Conservation (phyloP, 1,140 invertebrate species). For the Musca domestica region DNA sequence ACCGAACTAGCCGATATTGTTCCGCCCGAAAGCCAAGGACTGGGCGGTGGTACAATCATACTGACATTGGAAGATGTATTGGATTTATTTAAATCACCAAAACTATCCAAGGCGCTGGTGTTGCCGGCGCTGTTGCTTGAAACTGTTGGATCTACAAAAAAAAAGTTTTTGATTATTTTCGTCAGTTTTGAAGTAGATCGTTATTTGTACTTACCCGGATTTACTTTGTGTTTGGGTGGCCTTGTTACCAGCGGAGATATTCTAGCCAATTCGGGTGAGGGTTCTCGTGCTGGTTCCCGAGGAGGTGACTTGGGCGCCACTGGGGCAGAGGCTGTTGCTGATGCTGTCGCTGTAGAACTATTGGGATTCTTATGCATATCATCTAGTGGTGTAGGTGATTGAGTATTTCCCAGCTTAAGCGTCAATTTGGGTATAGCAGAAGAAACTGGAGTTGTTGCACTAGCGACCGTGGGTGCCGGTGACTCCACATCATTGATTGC, state of each 20-base stretch:
- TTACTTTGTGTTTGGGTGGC: slow-evolving; percentile 65
- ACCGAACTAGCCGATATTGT: slow-evolving; percentile 47
- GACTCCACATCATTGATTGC: not conserved
- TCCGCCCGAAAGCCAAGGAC: slow-evolving; percentile 32
- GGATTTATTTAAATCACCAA: not conserved
- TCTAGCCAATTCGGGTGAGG: slow-evolving; percentile 75
- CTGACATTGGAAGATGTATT: not conserved
- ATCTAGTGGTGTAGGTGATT: slow-evolving; percentile 30
- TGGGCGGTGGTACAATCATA: slow-evolving; percentile 21
- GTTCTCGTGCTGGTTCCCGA: slow-evolving; percentile 55
- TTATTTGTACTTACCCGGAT: slow-evolving; percentile 26
- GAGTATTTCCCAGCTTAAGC: slow-evolving; percentile 64
- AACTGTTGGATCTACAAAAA: not conserved
- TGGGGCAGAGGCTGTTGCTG: not conserved
- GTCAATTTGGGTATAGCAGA: slow-evolving; percentile 73
- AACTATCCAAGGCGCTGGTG: not conserved
- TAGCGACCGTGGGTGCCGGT: not conserved
- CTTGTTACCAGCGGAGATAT: slow-evolving; percentile 77
- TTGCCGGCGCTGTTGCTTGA: not conserved
- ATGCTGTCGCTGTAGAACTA: not conserved
- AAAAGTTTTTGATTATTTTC: not conserved
- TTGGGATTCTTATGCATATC: slow-evolving; percentile 23
- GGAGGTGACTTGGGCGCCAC: not conserved
- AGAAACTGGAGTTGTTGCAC: not conserved
- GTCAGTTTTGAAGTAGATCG: not conserved